These are phyloP conservation scores for Silurus meridionalis DNA, from an alignment of 2,113 vertebrate genomes.

Conservation along the genomic window DNA sequence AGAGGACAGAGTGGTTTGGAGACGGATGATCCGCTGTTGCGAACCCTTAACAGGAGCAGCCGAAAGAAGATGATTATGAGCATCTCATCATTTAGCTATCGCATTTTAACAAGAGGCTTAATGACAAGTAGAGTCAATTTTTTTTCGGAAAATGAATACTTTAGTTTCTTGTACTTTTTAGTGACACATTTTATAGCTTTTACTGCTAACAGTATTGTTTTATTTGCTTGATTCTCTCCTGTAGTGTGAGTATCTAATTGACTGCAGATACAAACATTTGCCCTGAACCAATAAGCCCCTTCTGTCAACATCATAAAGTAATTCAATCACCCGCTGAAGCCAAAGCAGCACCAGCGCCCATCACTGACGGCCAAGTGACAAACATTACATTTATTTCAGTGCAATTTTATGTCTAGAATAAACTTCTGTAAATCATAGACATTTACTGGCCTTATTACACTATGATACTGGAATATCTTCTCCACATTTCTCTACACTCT, in stretches of 20 bases:
- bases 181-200: too few species aligned
- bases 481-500: background rate
- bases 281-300: background rate
- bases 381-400: background rate
- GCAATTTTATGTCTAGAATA: background rate
- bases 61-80: background rate
- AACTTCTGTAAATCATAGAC: background rate
- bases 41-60: too few species aligned
- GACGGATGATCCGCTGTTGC: too few species aligned
- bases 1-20: too few species aligned
- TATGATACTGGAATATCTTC: background rate
- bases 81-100: background rate
- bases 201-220: background rate
- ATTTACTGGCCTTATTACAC: background rate
- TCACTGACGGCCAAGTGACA: background rate
- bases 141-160: background rate
- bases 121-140: background rate
- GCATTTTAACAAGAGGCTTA: background rate
- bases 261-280: background rate
- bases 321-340: background rate
- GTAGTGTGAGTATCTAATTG: background rate
- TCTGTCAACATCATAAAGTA: background rate
- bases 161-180: background rate
- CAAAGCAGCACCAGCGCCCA: background rate
- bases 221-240: background rate